phyloP scores from a whole-genome alignment of 2,797 vertebrate genomes.

The Falco rusticolus region DNA sequence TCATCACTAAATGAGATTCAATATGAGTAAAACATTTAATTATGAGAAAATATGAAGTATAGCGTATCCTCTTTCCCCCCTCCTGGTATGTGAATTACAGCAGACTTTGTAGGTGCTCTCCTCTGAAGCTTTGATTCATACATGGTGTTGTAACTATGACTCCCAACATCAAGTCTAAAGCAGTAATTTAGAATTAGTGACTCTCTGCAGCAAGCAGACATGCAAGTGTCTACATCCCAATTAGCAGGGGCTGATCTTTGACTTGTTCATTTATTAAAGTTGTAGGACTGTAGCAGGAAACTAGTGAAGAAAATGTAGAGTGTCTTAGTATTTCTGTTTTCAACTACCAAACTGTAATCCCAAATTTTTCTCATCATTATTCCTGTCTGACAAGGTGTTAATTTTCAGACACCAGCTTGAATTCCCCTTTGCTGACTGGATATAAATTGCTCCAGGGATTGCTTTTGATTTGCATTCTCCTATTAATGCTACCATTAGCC shows the following conservation, averaged over 20 bases:
- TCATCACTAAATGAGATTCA: background rate
- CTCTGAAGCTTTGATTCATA: background rate
- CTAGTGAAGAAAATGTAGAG: background rate
- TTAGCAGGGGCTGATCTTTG: conserved; percentile 36
- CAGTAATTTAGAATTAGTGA: conserved; percentile 30
- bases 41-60: background rate
- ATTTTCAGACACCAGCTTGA: conserved; percentile 46
- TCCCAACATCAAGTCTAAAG: background rate
- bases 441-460: conserved; percentile 54
- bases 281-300: background rate
- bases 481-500: conserved; percentile 66
- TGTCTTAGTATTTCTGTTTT: background rate
- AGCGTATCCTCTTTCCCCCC: too few relatives aligned
- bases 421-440: conserved; percentile 29
- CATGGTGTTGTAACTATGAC: conserved; percentile 16
- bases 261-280: conserved; percentile 26
- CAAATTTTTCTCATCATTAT: conserved; percentile 15
- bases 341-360: background rate
- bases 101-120: background rate
- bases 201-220: background rate
- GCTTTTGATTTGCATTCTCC: conserved; percentile 65
- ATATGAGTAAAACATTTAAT: background rate
- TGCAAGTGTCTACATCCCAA: background rate
- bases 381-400: conserved; percentile 45
- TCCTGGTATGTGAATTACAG: background rate